Conservation (phyloP, 2,888 invertebrate genomes). For the Mimachlamys varia region DNA sequence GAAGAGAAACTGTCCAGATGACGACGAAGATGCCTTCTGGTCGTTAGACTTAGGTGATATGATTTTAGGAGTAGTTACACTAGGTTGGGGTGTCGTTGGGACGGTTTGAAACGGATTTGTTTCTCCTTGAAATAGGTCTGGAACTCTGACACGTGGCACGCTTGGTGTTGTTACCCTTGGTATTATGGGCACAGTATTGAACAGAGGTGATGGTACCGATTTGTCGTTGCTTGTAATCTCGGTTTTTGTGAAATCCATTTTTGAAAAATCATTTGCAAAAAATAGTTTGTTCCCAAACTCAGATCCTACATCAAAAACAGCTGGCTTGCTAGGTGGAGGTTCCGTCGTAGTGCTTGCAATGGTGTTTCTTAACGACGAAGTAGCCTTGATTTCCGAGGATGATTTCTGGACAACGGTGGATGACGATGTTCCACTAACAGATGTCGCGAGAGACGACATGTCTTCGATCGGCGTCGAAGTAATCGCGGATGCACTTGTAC, state of each 20-base stretch:
- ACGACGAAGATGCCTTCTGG: neutral
- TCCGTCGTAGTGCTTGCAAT: neutral
- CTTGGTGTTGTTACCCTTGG: neutral
- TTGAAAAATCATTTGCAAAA: slow-evolving; percentile 24
- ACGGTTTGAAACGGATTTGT: neutral
- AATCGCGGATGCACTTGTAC: neutral
- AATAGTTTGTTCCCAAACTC: neutral
- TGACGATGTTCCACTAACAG: neutral
- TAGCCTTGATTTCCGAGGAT: neutral
- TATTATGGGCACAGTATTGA: neutral
- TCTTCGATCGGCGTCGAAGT: neutral
- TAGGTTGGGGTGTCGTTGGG: neutral
- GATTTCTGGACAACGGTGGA: neutral
- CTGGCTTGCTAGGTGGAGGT: neutral
- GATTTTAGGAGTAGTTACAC: neutral
- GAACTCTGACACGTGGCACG: neutral
- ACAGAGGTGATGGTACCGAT: neutral
- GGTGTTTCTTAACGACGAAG: neutral
- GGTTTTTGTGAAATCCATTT: neutral
- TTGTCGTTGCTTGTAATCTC: neutral
- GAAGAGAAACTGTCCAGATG: neutral
- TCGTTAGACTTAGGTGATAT: neutral
- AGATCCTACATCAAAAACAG: neutral
- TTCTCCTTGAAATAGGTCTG: neutral
- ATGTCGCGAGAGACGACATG: neutral